phyloP scores from a whole-genome alignment of 1,140 invertebrate species.

The Drosophila asahinai region DNA sequence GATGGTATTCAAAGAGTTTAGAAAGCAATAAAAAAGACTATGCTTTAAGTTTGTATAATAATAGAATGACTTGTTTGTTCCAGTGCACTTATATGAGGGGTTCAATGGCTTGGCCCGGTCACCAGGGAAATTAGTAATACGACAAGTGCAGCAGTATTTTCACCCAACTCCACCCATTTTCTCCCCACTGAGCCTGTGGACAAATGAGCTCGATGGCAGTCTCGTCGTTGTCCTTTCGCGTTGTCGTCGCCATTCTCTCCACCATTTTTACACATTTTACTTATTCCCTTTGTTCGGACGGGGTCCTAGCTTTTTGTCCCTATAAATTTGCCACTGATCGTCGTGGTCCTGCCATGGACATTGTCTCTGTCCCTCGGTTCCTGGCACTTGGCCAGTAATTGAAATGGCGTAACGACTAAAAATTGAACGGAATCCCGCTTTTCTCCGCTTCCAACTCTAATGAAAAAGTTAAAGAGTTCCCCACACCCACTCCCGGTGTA shows the following conservation, averaged over 20 bases:
- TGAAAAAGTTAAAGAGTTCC: constrained; percentile 74
- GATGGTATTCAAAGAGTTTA: too few relatives aligned
- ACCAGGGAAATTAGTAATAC: constrained; percentile 84
- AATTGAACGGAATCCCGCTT: constrained; percentile 67
- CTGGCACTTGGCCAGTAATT: constrained; percentile 81
- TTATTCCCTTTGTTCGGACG: constrained; percentile 71
- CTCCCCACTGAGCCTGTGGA: constrained; percentile 39
- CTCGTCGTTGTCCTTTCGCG: constrained; percentile 31
- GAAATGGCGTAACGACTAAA: constrained; percentile 83
- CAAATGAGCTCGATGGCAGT: constrained; percentile 73
- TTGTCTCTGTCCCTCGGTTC: constrained; percentile 24
- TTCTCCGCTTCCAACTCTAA: constrained; percentile 38
- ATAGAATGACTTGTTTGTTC: background rate
- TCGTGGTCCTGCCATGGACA: constrained; percentile 49
- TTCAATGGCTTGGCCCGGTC: constrained; percentile 70
- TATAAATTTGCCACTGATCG: constrained; percentile 80
- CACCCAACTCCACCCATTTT: constrained; percentile 7
- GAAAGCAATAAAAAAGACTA: background rate
- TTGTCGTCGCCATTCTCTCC: constrained; percentile 46
- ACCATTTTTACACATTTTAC: constrained; percentile 66
- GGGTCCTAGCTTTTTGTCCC: constrained; percentile 66
- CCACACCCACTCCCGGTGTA: too few relatives aligned
- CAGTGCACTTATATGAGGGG: constrained; percentile 35
- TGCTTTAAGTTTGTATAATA: background rate
- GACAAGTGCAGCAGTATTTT: constrained; percentile 72